Evolutionary conservation across 2,113 vertebrate species (phyloP).

Genomic region (Chloebia gouldiae): DNA sequence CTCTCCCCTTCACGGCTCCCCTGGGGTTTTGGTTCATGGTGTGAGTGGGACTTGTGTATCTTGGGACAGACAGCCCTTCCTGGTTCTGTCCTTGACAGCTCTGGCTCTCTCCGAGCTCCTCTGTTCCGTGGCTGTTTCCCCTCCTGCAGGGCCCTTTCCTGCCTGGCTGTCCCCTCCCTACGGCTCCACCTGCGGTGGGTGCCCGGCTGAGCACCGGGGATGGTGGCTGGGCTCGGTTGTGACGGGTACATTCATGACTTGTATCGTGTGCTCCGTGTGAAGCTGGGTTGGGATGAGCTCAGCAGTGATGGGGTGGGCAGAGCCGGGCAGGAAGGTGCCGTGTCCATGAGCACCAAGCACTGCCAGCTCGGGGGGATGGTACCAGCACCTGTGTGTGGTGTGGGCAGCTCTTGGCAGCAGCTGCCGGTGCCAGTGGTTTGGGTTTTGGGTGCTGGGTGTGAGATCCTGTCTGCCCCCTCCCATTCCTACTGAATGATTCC

Average conservation of each 20-base stretch:
- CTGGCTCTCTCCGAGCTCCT: not conserved
- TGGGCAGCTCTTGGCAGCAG: accelerated
- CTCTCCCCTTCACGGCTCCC: not conserved
- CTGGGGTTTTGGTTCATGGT: not conserved
- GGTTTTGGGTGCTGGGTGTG: not conserved
- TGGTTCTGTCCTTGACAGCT: accelerated
- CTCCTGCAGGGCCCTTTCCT: not conserved
- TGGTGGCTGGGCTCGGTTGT: accelerated
- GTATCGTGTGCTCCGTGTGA: accelerated
- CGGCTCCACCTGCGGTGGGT: accelerated
- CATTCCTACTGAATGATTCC: not conserved
- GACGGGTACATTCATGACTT: accelerated
- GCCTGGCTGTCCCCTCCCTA: not conserved
- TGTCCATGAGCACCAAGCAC: accelerated
- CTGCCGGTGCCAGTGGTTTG: accelerated
- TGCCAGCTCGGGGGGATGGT: accelerated
- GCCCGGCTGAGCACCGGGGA: accelerated
- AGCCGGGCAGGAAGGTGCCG: accelerated
- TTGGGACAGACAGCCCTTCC: not conserved
- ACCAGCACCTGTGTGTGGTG: accelerated
- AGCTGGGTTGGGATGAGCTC: not conserved
- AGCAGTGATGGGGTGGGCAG: accelerated
- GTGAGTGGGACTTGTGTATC: accelerated
- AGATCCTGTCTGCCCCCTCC: not conserved
- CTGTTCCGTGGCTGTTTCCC: accelerated